Conservation (phyloP, 2,113 vertebrate species). For the Cyanistes caeruleus region DNA sequence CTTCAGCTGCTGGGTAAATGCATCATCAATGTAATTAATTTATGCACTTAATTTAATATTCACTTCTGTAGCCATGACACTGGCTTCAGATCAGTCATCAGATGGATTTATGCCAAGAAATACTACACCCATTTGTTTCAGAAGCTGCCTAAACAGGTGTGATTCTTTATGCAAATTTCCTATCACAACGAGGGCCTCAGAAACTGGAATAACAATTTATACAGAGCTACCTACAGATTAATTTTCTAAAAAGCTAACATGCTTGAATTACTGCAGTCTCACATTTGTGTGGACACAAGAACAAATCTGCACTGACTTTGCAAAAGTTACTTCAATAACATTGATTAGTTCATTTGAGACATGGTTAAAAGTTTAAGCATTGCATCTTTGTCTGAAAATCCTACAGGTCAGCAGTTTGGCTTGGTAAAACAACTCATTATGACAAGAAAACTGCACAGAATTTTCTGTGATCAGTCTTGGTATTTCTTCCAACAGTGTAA, state of each 20-base stretch:
- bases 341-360: constrained; percentile 7
- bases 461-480: neutral
- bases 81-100: neutral
- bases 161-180: constrained; percentile 49
- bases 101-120: constrained; percentile 22
- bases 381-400: neutral
- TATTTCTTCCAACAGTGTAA: neutral
- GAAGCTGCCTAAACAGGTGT: constrained; percentile 49
- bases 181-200: neutral
- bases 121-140: constrained; percentile 49
- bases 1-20: constrained; percentile 29
- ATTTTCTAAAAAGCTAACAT: constrained; percentile 15
- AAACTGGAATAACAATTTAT: constrained; percentile 31
- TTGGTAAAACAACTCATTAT: constrained; percentile 12
- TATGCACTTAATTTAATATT: constrained; percentile 27
- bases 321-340: neutral
- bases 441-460: neutral
- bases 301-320: constrained; percentile 7
- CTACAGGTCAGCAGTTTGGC: neutral
- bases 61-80: neutral
- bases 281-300: neutral
- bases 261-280: constrained; percentile 11
- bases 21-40: constrained; percentile 2
- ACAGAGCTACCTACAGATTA: neutral
- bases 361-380: neutral